Evolutionary conservation across 2,113 vertebrate genomes (phyloP).

Genomic region (Silurus meridionalis): DNA sequence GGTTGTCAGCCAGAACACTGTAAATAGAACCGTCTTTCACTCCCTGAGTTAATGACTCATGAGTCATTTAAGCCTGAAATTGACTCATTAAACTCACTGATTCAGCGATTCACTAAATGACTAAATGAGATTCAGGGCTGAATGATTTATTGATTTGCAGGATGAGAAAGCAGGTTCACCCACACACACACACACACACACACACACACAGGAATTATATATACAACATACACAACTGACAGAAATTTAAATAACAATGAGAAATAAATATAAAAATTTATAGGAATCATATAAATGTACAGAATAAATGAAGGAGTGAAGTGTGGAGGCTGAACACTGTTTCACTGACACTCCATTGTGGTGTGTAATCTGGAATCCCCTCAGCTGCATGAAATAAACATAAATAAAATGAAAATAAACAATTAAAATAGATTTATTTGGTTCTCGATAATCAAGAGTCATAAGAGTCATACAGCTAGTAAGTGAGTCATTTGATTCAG

Average conservation of each 20-base stretch:
- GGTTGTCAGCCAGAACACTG: too few relatives aligned
- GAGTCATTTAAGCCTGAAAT: not conserved
- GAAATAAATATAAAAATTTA: not conserved
- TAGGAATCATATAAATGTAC: not conserved
- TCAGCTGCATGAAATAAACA: not conserved
- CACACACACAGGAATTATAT: not conserved
- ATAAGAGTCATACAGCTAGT: not conserved
- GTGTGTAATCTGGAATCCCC: not conserved
- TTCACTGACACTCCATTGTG: not conserved
- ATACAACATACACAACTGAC: not conserved
- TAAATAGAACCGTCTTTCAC: too few relatives aligned
- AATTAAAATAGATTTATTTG: not conserved
- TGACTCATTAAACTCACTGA: not conserved
- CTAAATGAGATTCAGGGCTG: not conserved
- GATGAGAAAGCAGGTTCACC: not conserved
- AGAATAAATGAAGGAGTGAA: not conserved
- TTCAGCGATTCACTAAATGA: not conserved
- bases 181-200: not conserved
- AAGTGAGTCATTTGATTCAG: not conserved
- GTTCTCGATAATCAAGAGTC: not conserved
- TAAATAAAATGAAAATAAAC: not conserved
- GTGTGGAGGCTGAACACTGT: not conserved
- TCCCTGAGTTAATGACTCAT: too few relatives aligned
- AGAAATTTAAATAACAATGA: not conserved
- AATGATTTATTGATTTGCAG: not conserved